phyloP scores from a whole-genome alignment of 2,113 vertebrate genomes.

The human region DNA sequence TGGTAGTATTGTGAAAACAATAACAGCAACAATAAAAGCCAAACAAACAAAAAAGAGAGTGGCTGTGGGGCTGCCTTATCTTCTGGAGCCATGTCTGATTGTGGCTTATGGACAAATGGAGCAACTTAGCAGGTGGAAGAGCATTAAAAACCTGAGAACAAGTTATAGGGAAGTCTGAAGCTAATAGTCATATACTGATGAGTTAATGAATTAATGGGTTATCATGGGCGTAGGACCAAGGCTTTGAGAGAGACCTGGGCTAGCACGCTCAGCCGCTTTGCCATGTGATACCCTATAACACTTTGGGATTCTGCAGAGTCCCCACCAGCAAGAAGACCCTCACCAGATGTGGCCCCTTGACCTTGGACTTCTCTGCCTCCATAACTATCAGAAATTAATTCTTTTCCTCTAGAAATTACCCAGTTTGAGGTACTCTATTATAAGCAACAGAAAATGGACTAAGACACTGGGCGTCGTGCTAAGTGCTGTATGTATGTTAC shows the following conservation, averaged over 20 bases:
- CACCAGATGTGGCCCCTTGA: neutral
- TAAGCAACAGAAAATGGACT: neutral
- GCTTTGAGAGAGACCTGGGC: neutral
- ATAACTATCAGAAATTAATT: neutral
- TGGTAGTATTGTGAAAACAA: neutral
- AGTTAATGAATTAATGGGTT: neutral
- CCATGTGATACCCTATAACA: neutral
- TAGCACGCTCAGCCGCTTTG: neutral
- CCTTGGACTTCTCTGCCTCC: neutral
- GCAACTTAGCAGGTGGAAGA: neutral
- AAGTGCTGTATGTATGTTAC: neutral
- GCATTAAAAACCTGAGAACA: neutral
- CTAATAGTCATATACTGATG: neutral
- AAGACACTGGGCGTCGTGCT: neutral
- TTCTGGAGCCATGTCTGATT: neutral
- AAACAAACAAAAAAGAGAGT: neutral
- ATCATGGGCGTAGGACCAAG: neutral
- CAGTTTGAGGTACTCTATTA: neutral
- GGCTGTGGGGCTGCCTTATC: neutral
- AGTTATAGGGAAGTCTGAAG: neutral
- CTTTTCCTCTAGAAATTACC: neutral
- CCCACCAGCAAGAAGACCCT: neutral
- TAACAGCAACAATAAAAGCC: neutral
- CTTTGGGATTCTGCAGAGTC: neutral
- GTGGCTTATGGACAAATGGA: neutral